A percentile compares a stretch with the other conserved stretches of the same genome.
Conservation (phyloP, 2,113 vertebrate genomes). For the Notiomystis cincta region DNA sequence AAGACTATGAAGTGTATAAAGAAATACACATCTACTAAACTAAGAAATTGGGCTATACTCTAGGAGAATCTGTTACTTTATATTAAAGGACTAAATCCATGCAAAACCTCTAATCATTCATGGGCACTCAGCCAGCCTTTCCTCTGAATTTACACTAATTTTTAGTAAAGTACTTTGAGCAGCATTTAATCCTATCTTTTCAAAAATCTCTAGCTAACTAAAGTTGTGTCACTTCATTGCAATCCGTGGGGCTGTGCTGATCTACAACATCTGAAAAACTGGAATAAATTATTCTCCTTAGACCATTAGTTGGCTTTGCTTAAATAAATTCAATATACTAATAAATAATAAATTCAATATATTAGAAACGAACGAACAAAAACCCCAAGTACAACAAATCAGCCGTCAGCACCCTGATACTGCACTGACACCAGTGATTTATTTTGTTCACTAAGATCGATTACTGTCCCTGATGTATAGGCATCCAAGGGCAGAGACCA, state of each 20-base stretch:
- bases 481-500: conserved; percentile 25
- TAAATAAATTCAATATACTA: neutral
- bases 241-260: neutral
- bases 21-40: neutral
- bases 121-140: neutral
- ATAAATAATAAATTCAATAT: no score
- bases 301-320: neutral
- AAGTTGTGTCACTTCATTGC: neutral
- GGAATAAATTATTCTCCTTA: neutral
- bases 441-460: conserved; percentile 35
- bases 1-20: neutral
- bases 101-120: neutral
- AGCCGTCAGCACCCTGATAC: neutral
- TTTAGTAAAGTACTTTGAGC: neutral
- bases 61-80: neutral
- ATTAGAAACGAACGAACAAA: neutral
- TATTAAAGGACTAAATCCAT: neutral
- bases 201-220: neutral
- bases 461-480: conserved; percentile 17
- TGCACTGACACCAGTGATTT: conserved; percentile 32
- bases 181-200: neutral
- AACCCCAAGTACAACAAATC: neutral
- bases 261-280: neutral
- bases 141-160: neutral
- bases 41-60: neutral